Conservation (phyloP, 2,888 invertebrate genomes). For the Amphipoea lucens region DNA sequence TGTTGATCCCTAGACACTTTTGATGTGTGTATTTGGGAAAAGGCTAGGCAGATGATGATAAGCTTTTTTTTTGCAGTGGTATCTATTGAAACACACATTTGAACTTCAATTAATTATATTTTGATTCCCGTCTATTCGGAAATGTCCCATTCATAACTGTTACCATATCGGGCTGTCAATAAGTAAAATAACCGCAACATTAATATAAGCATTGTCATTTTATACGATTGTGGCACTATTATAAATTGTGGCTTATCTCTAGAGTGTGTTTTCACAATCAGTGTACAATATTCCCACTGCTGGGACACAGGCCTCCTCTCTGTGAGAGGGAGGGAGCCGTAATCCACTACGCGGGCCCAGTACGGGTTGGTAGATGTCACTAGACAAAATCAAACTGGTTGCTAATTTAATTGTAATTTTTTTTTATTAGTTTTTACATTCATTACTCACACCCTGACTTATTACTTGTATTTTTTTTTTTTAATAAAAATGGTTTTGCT, state of each 20-base stretch:
- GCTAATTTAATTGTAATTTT: no score
- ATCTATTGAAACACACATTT: not conserved
- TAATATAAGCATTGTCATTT: conserved; percentile 33
- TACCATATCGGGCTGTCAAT: conserved; percentile 24
- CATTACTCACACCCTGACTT: no score
- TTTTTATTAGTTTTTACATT: no score
- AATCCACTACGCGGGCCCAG: not conserved
- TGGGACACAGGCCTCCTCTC: not conserved
- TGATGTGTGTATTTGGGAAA: no score
- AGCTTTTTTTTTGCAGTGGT: not conserved
- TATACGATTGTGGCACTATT: not conserved
- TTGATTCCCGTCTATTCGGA: conserved; percentile 1
- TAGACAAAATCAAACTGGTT: no score
- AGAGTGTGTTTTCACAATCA: conserved; percentile 13
- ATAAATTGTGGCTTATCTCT: conserved; percentile 28
- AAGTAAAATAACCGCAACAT: conserved; percentile 35
- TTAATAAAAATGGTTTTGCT: no score
- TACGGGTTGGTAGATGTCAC: not conserved
- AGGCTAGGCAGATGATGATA: no score
- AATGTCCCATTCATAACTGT: conserved; percentile 11
- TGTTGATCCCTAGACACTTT: no score
- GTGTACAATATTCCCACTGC: not conserved
- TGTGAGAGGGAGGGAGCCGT: no score
- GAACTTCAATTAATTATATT: not conserved
- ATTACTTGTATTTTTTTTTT: no score